Percentiles rank a stretch among this genome's conserved stretches.
These are phyloP conservation scores for Drosophila tanythrix DNA, from an alignment of 2,888 invertebrate species.

Conservation along the genomic window DNA sequence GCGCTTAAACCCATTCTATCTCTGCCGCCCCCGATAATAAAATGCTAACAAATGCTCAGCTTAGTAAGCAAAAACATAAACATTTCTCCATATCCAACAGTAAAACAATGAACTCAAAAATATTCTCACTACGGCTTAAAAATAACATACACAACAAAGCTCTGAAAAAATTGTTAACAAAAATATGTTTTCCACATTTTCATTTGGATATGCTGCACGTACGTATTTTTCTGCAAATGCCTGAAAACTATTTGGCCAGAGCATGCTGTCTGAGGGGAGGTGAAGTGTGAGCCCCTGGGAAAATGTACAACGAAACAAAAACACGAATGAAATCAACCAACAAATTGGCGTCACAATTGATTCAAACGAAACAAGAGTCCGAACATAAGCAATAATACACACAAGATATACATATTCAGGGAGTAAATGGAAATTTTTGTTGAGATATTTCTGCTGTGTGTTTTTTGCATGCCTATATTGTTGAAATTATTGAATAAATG, in stretches of 20 bases:
- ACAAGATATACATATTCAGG: neutral
- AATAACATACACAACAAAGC: constrained; percentile 7
- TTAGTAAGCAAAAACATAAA: constrained; percentile 64
- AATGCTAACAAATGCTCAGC: constrained; percentile 49
- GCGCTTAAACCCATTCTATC: neutral
- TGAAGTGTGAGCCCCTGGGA: constrained; percentile 8
- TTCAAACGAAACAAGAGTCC: constrained; percentile 41
- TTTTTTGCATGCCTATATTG: neutral
- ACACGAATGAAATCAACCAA: constrained; percentile 46
- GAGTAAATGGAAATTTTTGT: constrained; percentile 5
- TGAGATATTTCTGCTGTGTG: neutral
- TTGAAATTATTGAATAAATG: neutral
- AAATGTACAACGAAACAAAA: constrained; percentile 20
- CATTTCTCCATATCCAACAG: constrained; percentile 62
- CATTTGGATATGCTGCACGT: constrained; percentile 60
- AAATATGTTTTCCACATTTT: constrained; percentile 51
- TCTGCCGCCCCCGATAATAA: constrained; percentile 4
- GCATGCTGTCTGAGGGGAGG: neutral
- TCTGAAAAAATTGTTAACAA: constrained; percentile 11
- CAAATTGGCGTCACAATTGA: constrained; percentile 61
- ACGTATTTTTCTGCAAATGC: constrained; percentile 40
- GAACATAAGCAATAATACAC: neutral
- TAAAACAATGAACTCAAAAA: constrained; percentile 51
- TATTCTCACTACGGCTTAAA: neutral
- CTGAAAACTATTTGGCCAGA: constrained; percentile 29